These are phyloP conservation scores for Platorchestia sp. DNA, from an alignment of 1,140 invertebrate species.

Conservation along the genomic window DNA sequence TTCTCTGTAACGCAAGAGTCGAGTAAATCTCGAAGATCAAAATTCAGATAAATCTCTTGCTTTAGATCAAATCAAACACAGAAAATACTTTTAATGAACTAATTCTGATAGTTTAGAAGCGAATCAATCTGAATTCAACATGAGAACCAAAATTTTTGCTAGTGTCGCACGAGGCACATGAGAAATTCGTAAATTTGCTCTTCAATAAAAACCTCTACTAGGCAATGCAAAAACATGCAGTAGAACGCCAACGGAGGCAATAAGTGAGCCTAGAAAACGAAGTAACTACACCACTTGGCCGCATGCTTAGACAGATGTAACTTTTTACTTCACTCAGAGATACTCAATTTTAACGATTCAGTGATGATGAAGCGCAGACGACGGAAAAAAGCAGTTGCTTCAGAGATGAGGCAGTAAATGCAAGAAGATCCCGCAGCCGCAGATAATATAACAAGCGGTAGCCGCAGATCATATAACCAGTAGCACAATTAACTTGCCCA, in stretches of 20 bases:
- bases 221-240: background rate
- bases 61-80: no score
- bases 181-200: background rate
- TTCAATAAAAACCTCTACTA: background rate
- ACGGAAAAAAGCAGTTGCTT: background rate
- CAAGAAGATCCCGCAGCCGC: background rate
- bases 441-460: background rate
- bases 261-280: background rate
- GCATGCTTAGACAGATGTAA: background rate
- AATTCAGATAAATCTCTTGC: background rate
- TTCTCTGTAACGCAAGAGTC: background rate
- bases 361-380: background rate
- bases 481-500: background rate
- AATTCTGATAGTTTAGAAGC: background rate
- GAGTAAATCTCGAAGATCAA: background rate
- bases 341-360: background rate
- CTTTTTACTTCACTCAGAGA: background rate
- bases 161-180: background rate
- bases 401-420: background rate
- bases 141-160: background rate
- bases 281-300: background rate
- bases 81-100: background rate
- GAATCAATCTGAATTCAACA: background rate
- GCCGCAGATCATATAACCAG: background rate
- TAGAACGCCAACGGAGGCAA: background rate